Evolutionary conservation across 2,797 vertebrate species (phyloP).

Genomic region (Hapalemur alaotrensis): DNA sequence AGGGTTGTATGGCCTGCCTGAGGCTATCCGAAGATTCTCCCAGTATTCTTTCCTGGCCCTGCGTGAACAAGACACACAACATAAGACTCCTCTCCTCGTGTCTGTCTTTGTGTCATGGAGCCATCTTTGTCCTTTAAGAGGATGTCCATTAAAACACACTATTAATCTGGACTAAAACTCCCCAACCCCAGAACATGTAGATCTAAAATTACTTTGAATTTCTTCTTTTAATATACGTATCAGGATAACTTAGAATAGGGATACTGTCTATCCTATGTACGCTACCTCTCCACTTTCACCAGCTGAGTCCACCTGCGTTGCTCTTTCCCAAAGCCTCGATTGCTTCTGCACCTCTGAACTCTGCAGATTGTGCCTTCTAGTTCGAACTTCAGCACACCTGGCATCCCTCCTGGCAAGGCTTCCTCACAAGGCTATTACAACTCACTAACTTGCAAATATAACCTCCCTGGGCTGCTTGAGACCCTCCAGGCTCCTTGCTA

Average conservation of each 20-base stretch:
- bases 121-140: neutral
- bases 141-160: neutral
- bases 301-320: neutral
- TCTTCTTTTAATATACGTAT: neutral
- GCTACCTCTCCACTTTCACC: neutral
- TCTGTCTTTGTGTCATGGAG: neutral
- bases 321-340: neutral
- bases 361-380: neutral
- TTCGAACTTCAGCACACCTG: neutral
- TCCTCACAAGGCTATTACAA: neutral
- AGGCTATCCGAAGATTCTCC: conserved; percentile 93
- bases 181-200: neutral
- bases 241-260: neutral
- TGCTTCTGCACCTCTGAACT: neutral
- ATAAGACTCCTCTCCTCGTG: neutral
- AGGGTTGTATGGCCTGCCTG: conserved; percentile 92
- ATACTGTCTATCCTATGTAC: neutral
- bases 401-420: neutral
- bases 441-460: neutral
- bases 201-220: neutral
- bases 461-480: neutral
- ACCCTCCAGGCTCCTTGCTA: neutral
- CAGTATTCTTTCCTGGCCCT: conserved; percentile 97
- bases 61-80: conserved; percentile 39
- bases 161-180: neutral